Evolutionary conservation across 2,113 vertebrate genomes (phyloP).

Genomic region (Lota lota): DNA sequence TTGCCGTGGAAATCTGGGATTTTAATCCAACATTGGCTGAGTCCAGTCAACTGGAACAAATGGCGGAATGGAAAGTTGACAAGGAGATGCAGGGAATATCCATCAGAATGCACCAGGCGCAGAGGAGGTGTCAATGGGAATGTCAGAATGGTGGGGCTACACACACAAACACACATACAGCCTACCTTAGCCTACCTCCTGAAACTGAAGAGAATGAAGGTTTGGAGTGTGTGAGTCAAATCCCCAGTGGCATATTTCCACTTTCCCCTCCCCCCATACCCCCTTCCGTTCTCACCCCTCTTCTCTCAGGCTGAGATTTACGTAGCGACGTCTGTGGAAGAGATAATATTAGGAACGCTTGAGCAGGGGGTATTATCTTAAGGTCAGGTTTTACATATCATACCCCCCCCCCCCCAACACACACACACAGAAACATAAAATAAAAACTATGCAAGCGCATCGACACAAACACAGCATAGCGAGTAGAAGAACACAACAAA

Average conservation of each 20-base stretch:
- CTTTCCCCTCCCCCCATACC: conserved; percentile 27
- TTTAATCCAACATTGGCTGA: conserved; percentile 65
- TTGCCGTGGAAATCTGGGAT: conserved; percentile 46
- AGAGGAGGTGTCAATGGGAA: conserved; percentile 25
- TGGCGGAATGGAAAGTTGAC: conserved; percentile 49
- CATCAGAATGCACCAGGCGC: conserved; percentile 43
- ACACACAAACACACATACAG: no score
- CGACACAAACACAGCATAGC: no score
- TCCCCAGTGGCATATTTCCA: conserved; percentile 37
- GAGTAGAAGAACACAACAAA: background rate
- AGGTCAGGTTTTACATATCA: conserved; percentile 65
- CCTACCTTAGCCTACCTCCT: no score
- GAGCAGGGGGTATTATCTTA: conserved; percentile 58
- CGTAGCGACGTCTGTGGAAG: conserved; percentile 23
- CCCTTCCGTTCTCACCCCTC: conserved; percentile 24
- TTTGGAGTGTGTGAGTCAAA: conserved; percentile 27
- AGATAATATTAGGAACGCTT: conserved; percentile 48
- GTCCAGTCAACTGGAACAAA: conserved; percentile 58
- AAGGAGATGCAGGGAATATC: conserved; percentile 45
- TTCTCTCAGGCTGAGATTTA: conserved; percentile 51
- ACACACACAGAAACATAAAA: background rate
- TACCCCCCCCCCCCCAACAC: conserved; percentile 12
- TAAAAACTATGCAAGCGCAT: no score
- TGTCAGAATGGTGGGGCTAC: conserved; percentile 29
- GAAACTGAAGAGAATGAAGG: conserved; percentile 24